Evolutionary conservation across 2,888 invertebrate genomes (phyloP).

Genomic region (Caenorhabditis afra): DNA sequence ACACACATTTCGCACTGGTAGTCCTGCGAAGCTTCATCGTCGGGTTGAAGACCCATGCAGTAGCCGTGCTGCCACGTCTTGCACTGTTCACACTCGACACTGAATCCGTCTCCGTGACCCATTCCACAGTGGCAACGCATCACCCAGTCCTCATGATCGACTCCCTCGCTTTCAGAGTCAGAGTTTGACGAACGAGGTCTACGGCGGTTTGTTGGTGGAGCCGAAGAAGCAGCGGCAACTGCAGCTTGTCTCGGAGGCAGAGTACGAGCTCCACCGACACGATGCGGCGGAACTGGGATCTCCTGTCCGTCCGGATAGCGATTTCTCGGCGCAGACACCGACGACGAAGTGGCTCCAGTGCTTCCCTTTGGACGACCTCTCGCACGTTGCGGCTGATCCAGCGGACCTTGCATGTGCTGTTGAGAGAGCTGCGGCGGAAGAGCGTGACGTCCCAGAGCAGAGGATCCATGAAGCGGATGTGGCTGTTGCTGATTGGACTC

Average conservation of each 20-base stretch:
- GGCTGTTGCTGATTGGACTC: background rate
- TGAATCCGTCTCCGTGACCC: slow-evolving; percentile 33
- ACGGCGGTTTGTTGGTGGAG: background rate
- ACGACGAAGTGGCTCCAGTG: background rate
- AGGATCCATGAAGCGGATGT: background rate
- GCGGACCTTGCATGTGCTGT: slow-evolving; percentile 11
- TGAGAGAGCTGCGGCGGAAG: background rate
- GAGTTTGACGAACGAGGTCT: slow-evolving; percentile 18
- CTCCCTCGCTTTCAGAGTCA: slow-evolving; percentile 52
- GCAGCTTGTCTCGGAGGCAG: slow-evolving; percentile 22
- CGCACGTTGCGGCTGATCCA: slow-evolving; percentile 25
- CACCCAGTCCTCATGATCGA: slow-evolving; percentile 36
- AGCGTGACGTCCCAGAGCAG: background rate
- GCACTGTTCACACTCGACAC: slow-evolving; percentile 51
- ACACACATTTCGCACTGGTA: slow-evolving; percentile 51
- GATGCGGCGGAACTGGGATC: slow-evolving; percentile 18
- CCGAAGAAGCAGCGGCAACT: too few relatives aligned
- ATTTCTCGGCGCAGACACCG: background rate
- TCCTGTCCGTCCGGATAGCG: slow-evolving; percentile 19
- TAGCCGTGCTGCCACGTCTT: slow-evolving; percentile 53
- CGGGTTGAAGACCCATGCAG: slow-evolving; percentile 42
- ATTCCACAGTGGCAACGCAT: slow-evolving; percentile 61
- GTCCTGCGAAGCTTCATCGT: background rate
- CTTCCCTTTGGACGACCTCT: slow-evolving; percentile 48
- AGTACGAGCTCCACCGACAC: slow-evolving; percentile 45